Evolutionary conservation across 2,113 vertebrate genomes (phyloP), one percentile per base, ranked within the genome.

Genomic region (Fukomys damarensis): DNA sequence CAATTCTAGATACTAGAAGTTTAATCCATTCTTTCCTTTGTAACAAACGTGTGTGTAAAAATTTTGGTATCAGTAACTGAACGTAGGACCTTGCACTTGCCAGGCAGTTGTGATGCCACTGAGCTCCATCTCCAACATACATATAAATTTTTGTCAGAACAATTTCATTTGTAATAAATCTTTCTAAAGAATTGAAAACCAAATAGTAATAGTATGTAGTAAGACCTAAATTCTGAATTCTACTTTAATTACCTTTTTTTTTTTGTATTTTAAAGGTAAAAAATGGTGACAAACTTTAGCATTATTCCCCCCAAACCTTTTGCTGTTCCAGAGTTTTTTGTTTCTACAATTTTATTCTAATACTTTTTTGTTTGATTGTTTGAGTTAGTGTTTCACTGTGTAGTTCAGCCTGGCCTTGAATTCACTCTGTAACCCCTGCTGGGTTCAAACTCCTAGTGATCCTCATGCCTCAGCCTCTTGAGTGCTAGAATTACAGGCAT

Each of bases 91-190:
- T 49, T 49, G 46, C 46, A 49, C 46, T 49, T 49, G 46, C 46
- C 46, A 49, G 46, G 46, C 46, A 49, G 46, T n/a, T n/a, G n/a
- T n/a, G n/a, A 49, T 49, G 46, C 46, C 46, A 49, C 46, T 49
- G 46, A 49, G 46, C 46, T 49, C 9, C 46, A 49, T 49, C 46
- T 49, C 46, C 46, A 49, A 9, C 46, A 49, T 49, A 58, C 5
- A 5, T 58, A 38, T 74, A 61, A 74, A 72, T 91, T 52, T 77
- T 86, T 72, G 74, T 82, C 5, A 24, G 19, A 46, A 35, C 38
- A 92, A 74, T 59, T 86, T 82, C 83, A 94, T 91, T 93, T 92
- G 49, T 89, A 88, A 84, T 66, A 46, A 19, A 87, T 94, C 61
- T 54, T 3, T 80, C 43, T 93, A 59, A 91, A 66, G 41, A 93